Conservation (phyloP, 2,888 invertebrate genomes). For the Drosophila demipolita region DNA sequence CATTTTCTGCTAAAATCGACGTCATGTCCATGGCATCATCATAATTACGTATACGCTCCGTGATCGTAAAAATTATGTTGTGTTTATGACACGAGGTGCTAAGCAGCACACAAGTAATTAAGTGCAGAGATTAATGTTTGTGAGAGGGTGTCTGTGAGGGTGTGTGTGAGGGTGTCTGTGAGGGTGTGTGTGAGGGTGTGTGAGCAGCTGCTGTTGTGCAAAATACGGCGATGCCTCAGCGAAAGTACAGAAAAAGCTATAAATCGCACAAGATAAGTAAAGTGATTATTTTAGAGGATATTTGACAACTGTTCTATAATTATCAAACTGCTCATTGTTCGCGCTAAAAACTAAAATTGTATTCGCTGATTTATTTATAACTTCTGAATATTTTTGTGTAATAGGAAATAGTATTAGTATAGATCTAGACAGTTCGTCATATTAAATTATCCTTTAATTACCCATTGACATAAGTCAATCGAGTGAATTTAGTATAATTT, state of each 20-base stretch:
- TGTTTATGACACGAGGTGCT: constrained; percentile 30
- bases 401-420: not conserved
- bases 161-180: constrained; percentile 16
- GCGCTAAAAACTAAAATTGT: constrained; percentile 9
- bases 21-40: constrained; percentile 47
- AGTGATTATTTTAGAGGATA: constrained; percentile 17
- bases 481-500: not conserved
- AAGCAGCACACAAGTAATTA: constrained; percentile 23
- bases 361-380: not conserved
- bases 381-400: not conserved
- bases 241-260: constrained; percentile 34
- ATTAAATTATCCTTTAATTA: not conserved
- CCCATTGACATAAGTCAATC: not conserved
- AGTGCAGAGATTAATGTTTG: not conserved
- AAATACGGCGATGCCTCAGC: constrained; percentile 44
- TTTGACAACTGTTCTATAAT: constrained; percentile 44
- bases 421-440: not conserved
- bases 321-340: constrained; percentile 23
- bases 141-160: constrained; percentile 17
- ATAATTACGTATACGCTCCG: not conserved
- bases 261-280: constrained; percentile 16
- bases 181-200: constrained; percentile 26
- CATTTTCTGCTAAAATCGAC: constrained; percentile 12
- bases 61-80: constrained; percentile 23
- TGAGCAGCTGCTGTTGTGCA: constrained; percentile 18